phyloP scores from a whole-genome alignment of 2,797 vertebrate species.

The Alca torda region DNA sequence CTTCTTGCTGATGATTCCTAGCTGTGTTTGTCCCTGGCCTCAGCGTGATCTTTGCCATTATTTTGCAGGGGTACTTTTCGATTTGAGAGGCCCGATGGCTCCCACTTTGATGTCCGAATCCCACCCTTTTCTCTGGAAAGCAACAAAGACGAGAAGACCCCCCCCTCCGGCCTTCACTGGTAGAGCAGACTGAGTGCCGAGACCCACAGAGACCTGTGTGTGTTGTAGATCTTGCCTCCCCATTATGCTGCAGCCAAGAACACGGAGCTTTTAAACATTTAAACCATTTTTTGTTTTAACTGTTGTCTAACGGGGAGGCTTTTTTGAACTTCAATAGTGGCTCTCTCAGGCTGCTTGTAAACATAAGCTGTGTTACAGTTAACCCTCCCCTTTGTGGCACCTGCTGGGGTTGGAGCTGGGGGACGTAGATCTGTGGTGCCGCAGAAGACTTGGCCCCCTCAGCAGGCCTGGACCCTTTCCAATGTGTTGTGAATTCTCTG shows the following conservation, averaged over 20 bases:
- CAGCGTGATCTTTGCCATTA: not conserved
- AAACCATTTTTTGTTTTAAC: constrained; percentile 58
- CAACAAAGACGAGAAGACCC: constrained; percentile 89
- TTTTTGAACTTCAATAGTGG: constrained; percentile 7
- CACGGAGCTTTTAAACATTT: constrained; percentile 30
- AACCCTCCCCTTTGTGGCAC: not conserved
- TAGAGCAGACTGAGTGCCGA: constrained; percentile 64
- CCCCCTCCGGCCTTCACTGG: constrained; percentile 86
- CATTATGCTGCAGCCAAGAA: constrained; percentile 18
- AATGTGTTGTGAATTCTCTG: constrained; percentile 58
- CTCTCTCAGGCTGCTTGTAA: constrained; percentile 32
- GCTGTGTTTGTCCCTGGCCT: not conserved
- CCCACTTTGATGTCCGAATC: constrained; percentile 97
- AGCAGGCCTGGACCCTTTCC: constrained; percentile 13
- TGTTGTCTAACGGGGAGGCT: constrained; percentile 23
- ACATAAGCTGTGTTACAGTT: constrained; percentile 53
- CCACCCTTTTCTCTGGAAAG: constrained; percentile 98
- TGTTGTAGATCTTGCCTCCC: constrained; percentile 42
- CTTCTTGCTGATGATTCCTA: not conserved
- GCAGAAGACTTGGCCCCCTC: not conserved
- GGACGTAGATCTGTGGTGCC: not conserved
- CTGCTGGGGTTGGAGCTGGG: not conserved
- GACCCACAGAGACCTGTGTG: constrained; percentile 18
- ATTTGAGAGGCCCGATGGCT: constrained; percentile 94
- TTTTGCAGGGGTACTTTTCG: constrained; percentile 93